Evolutionary conservation across 2,797 vertebrate genomes (phyloP).

Genomic region (Acrossocheilus fasciatus): DNA sequence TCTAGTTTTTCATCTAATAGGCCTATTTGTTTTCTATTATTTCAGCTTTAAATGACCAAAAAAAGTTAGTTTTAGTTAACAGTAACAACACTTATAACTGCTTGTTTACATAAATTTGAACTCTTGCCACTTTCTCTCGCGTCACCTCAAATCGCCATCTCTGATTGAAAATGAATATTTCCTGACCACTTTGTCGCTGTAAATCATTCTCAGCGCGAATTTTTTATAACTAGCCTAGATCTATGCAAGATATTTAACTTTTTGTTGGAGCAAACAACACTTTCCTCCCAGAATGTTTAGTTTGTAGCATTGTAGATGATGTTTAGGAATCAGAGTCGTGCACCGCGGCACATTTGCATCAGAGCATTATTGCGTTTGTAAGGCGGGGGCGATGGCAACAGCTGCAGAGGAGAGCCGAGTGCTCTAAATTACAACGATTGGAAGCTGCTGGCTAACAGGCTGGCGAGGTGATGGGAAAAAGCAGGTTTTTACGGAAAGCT

Average conservation of each 20-base stretch:
- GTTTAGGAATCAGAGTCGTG: constrained; percentile 74
- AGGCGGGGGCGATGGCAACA: constrained; percentile 69
- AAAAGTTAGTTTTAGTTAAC: not conserved
- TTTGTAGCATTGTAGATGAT: constrained; percentile 74
- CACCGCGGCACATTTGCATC: constrained; percentile 74
- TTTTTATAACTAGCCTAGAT: not conserved
- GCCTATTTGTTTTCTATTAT: not conserved
- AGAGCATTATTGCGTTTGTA: constrained; percentile 75
- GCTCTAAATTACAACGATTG: constrained; percentile 67
- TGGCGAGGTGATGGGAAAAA: constrained; percentile 2
- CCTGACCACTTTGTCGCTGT: not conserved
- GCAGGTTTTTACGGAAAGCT: constrained; percentile 38
- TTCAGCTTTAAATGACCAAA: not conserved
- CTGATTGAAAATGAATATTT: not conserved
- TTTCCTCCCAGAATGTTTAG: constrained; percentile 1
- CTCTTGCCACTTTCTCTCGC: not conserved
- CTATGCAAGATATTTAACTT: not conserved
- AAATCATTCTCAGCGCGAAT: not conserved
- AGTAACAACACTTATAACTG: not conserved
- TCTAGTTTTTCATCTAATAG: not conserved
- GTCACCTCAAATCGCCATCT: not conserved
- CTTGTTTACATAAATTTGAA: not conserved
- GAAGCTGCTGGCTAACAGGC: constrained; percentile 42
- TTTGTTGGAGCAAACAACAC: constrained; percentile 1
- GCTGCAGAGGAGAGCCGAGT: constrained; percentile 73